Percentiles rank a stretch among this genome's conserved stretches.
Evolutionary conservation across 2,888 invertebrate species (phyloP).

Genomic region (Erpobdella octoculata): DNA sequence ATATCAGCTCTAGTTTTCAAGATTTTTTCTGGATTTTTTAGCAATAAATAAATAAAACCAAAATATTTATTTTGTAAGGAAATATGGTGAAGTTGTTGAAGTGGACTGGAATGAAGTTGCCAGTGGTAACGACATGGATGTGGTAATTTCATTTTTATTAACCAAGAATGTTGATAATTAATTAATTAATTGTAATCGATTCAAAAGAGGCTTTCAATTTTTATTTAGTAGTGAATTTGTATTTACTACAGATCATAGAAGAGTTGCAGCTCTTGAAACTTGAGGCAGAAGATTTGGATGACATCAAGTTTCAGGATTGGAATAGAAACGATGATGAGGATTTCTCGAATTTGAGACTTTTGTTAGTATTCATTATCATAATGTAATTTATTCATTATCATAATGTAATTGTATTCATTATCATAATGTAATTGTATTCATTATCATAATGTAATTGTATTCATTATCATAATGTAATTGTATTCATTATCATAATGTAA

Average conservation of each 20-base stretch:
- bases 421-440: slow-evolving; percentile 25
- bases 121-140: slow-evolving; percentile 61
- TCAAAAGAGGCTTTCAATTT: too few species aligned
- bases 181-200: background rate
- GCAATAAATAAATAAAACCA: background rate
- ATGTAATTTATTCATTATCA: background rate
- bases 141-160: slow-evolving; percentile 55
- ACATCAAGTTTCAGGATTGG: slow-evolving; percentile 64
- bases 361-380: slow-evolving; percentile 23
- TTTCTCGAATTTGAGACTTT: slow-evolving; percentile 24
- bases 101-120: slow-evolving; percentile 82
- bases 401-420: background rate
- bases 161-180: background rate
- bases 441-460: slow-evolving; percentile 48
- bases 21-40: background rate
- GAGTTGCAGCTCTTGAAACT: slow-evolving; percentile 74
- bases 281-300: slow-evolving; percentile 56
- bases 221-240: background rate
- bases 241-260: slow-evolving; percentile 58
- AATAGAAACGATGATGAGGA: slow-evolving; percentile 34
- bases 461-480: slow-evolving; percentile 46
- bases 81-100: slow-evolving; percentile 70
- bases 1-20: background rate
- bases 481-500: background rate
- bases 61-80: slow-evolving; percentile 49